Evolutionary conservation across 2,797 vertebrate species (phyloP).

Genomic region (Sarcophilus harrisii): DNA sequence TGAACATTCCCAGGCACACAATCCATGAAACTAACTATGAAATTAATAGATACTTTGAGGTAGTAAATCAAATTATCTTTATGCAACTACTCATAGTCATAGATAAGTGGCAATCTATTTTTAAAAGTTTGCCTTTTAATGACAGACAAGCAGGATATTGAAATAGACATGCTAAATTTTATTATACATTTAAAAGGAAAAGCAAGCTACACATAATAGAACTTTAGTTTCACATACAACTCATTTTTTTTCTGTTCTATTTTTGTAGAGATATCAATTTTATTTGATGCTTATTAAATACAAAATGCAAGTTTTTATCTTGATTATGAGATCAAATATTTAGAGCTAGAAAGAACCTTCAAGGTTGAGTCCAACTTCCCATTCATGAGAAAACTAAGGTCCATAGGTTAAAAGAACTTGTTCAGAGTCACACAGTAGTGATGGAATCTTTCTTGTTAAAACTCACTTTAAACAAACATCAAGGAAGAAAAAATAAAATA

Average conservation of each 20-base stretch:
- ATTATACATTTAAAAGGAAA: not conserved
- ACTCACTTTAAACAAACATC: not conserved
- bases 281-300: not conserved
- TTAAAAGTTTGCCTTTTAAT: not conserved
- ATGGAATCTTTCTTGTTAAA: not conserved
- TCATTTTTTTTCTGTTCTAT: not conserved
- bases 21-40: not conserved
- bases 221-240: not conserved
- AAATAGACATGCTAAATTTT: not conserved
- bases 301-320: not conserved
- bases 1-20: not conserved
- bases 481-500: constrained; percentile 10
- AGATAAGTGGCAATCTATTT: not conserved
- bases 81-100: not conserved
- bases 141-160: not conserved
- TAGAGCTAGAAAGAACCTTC: not conserved
- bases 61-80: not conserved
- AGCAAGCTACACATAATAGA: not conserved
- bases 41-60: not conserved
- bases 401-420: not conserved
- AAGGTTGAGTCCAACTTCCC: not conserved
- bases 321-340: not conserved
- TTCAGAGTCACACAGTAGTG: not conserved
- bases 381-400: not conserved
- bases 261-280: not conserved